Conservation (phyloP, 23 tunicate genomes). For the Phallusia fumigata region DNA sequence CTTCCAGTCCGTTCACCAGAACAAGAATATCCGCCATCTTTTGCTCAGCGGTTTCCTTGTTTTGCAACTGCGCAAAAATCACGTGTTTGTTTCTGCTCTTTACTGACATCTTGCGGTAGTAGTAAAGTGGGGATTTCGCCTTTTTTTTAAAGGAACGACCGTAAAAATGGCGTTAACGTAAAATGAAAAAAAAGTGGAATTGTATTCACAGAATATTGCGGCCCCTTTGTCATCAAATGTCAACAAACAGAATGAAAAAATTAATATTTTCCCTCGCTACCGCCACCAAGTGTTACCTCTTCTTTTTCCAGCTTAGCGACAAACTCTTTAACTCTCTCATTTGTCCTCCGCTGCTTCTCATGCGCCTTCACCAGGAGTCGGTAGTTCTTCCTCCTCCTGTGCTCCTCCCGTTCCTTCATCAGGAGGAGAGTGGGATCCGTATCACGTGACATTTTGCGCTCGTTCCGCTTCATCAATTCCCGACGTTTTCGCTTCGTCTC, state of each 20-base stretch:
- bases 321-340: slow-evolving; percentile 47
- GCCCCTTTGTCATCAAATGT: too few species aligned
- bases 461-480: slow-evolving; percentile 17
- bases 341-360: slow-evolving; percentile 30
- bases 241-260: too few species aligned
- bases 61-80: background rate
- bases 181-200: too few species aligned
- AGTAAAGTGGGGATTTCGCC: too few species aligned
- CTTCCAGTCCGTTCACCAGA: background rate
- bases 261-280: too few species aligned
- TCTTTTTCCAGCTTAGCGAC: slow-evolving; percentile 32
- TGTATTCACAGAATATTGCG: too few species aligned
- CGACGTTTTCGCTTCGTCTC: background rate
- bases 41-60: background rate
- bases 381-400: slow-evolving; percentile 42
- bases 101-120: too few species aligned
- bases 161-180: too few species aligned
- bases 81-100: background rate
- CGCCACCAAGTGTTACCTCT: slow-evolving; percentile 4
- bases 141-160: too few species aligned
- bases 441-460: slow-evolving; percentile 25
- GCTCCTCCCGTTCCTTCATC: slow-evolving; percentile 44
- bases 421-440: slow-evolving; percentile 39
- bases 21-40: slow-evolving; percentile 4
- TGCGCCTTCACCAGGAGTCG: slow-evolving; percentile 27